A percentile compares a stretch with the other conserved stretches of the same genome.
phyloP scores from a whole-genome alignment of 1,140 invertebrate genomes.

The Temnothorax curvispinosus region DNA sequence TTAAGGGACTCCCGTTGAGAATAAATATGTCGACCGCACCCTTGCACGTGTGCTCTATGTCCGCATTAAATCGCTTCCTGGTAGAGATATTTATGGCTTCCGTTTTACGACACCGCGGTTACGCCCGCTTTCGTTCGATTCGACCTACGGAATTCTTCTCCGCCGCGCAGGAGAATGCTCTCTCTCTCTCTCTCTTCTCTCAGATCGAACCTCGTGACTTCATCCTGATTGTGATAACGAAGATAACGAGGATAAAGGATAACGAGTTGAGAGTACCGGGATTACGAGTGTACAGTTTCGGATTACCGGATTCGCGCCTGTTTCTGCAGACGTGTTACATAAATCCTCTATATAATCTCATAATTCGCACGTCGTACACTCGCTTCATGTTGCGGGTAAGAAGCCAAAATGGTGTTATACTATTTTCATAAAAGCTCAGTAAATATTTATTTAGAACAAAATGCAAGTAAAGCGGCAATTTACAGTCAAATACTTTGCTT shows the following conservation, averaged over 20 bases:
- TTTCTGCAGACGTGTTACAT: background rate
- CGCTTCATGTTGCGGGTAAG: too few species aligned
- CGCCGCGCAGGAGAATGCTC: background rate
- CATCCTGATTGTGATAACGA: background rate
- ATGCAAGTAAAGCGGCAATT: background rate
- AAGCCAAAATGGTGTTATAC: background rate
- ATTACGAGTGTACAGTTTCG: background rate
- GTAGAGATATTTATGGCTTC: constrained; percentile 33
- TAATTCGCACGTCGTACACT: background rate
- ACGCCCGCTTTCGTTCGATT: constrained; percentile 7
- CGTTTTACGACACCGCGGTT: constrained; percentile 32
- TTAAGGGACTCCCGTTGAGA: background rate
- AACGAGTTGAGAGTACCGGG: background rate
- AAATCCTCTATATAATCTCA: constrained; percentile 4
- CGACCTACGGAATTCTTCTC: background rate
- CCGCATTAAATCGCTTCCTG: constrained; percentile 35
- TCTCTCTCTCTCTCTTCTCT: background rate
- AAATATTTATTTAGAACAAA: background rate
- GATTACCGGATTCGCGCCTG: constrained; percentile 13
- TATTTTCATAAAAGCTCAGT: background rate
- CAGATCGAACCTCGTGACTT: too few species aligned
- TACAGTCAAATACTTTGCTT: background rate
- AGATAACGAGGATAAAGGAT: background rate
- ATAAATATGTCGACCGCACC: constrained; percentile 5
- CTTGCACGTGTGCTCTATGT: background rate